Conservation (phyloP, 2,797 vertebrate genomes). For the Monodelphis domestica region DNA sequence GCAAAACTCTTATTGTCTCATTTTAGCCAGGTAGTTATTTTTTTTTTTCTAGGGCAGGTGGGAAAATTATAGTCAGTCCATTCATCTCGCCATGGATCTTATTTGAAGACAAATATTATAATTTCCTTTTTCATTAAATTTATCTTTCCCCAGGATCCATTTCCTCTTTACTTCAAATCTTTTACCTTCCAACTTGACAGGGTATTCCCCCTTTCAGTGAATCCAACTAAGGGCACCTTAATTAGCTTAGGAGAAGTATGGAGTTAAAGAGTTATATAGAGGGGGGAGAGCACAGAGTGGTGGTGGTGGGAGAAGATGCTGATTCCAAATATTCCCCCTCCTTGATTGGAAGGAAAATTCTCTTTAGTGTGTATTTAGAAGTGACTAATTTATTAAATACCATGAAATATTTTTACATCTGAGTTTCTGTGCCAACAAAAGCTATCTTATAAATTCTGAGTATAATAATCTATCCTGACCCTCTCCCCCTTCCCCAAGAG, state of each 20-base stretch:
- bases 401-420: slow-evolving; percentile 69
- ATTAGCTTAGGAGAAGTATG: slow-evolving; percentile 69
- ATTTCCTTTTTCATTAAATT: slow-evolving; percentile 65
- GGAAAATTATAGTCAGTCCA: not conserved
- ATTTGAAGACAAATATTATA: slow-evolving; percentile 42
- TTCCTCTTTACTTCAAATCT: slow-evolving; percentile 60
- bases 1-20: slow-evolving; percentile 42
- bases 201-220: slow-evolving; percentile 59
- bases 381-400: slow-evolving; percentile 67
- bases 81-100: slow-evolving; percentile 41
- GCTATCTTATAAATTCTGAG: slow-evolving; percentile 64
- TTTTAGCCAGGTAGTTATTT: slow-evolving; percentile 56
- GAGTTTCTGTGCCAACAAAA: slow-evolving; percentile 58
- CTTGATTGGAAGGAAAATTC: slow-evolving; percentile 70
- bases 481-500: slow-evolving; percentile 60
- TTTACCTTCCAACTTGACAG: slow-evolving; percentile 61
- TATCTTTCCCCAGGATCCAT: slow-evolving; percentile 45
- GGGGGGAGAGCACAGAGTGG: not conserved
- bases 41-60: not conserved
- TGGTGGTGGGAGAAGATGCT: not conserved
- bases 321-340: slow-evolving; percentile 58
- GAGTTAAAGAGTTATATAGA: slow-evolving; percentile 24
- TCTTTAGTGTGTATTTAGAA: slow-evolving; percentile 64
- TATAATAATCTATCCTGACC: too few species aligned
- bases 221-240: slow-evolving; percentile 63